Evolutionary conservation across 2,113 vertebrate species (phyloP), one percentile per base, ranked within the genome.

Genomic region (Garra rufa): DNA sequence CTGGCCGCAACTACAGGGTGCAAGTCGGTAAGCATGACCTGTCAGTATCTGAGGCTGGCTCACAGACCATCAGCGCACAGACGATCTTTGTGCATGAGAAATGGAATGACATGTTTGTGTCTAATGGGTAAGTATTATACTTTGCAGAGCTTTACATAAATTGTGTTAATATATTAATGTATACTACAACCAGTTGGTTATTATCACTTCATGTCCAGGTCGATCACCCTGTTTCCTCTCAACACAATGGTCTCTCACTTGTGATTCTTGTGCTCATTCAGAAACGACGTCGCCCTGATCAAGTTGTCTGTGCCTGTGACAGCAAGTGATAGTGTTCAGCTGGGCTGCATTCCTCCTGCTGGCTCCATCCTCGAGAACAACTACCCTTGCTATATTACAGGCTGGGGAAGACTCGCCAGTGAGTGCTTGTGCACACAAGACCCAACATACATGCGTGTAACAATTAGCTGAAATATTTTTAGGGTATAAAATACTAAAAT

Each of bases 11-110:
- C 5, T 98, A 98, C 91, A 96, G 96, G 0, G 97, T 99, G 85
- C 88, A 82, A 76, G 92, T 99, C 87, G 98, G 98, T 21, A 97
- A 97, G 91, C 85, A 96, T 86, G 92, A 95, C 90, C 94, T 99
- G 55, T 0, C 83, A 0, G 88, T 46, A 9, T 89, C 92, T 0
- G 93, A 99, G 86, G 41, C 77, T 0, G 95, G 93, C 2, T 92
- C 96, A 0, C 9, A 93, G 87, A 88, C 89, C 0, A 91, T 94
- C 13, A 85, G 63, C 0, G 93, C 97, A 7, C 96, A 96, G 83
- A 96, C 95, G 90, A 93, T 92, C 0, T 81, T 97, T 0, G 96
- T 98, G 61, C 96, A 98, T 0, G 94, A 97, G 92, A 94, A 95
- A 0, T 98, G 96, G 95, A 95, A 93, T 91, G 89, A 94, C 74